Evolutionary conservation across 2,888 invertebrate species (phyloP).

Genomic region (Euzetes globulus): DNA sequence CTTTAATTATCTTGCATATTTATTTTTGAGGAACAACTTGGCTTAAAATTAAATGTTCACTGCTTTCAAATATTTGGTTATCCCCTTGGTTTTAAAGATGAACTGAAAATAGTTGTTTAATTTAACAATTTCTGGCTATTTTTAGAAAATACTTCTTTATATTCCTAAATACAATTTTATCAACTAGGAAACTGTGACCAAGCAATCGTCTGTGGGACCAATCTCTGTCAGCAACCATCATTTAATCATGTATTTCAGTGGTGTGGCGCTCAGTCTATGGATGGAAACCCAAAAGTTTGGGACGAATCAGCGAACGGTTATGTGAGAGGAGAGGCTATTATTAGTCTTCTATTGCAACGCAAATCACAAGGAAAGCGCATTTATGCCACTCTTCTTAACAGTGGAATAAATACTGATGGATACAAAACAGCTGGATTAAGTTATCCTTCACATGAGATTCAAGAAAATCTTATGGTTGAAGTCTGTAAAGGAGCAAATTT

Average conservation of each 20-base stretch:
- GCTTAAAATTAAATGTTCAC: too few species aligned
- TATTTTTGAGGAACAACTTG: too few species aligned
- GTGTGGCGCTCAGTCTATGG: constrained; percentile 82
- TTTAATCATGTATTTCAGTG: constrained; percentile 71
- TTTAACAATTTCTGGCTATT: too few species aligned
- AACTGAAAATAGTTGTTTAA: too few species aligned
- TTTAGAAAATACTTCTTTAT: too few species aligned
- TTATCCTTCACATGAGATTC: neutral
- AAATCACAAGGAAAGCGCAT: constrained; percentile 64
- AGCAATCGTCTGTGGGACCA: constrained; percentile 60
- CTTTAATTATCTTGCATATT: too few species aligned
- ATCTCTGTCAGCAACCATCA: constrained; percentile 50
- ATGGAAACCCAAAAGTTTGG: constrained; percentile 78
- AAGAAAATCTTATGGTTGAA: too few species aligned
- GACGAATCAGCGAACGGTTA: constrained; percentile 83
- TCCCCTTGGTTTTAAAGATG: too few species aligned
- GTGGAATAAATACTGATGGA: constrained; percentile 55
- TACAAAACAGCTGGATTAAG: constrained; percentile 50
- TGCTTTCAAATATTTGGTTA: too few species aligned
- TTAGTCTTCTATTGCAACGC: constrained; percentile 64
- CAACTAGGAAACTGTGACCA: constrained; percentile 66
- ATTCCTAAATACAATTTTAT: too few species aligned
- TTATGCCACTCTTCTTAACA: constrained; percentile 77
- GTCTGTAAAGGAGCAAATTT: too few species aligned
- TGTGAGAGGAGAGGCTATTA: constrained; percentile 70